Conservation (phyloP, 2,797 vertebrate species). For the Amblyraja radiata region DNA sequence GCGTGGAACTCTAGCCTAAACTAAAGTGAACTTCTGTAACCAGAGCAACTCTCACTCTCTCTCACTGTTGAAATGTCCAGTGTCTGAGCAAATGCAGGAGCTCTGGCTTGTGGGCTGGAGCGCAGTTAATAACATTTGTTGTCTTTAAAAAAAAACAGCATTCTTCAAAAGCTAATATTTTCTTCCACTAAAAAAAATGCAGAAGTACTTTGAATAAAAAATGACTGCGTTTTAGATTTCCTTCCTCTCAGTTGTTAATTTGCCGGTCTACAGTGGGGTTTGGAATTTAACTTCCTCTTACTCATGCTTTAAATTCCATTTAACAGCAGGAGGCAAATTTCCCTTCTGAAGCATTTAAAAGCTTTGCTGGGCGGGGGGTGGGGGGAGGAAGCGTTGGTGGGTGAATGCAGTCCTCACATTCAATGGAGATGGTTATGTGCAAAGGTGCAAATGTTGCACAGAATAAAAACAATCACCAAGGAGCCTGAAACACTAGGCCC, state of each 20-base stretch:
- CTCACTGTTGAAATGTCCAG: neutral
- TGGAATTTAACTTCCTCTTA: neutral
- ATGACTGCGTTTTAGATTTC: neutral
- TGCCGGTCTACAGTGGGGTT: neutral
- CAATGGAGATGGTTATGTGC: neutral
- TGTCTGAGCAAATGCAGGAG: neutral
- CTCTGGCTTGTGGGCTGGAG: neutral
- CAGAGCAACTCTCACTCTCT: neutral
- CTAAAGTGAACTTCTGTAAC: neutral
- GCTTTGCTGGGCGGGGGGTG: neutral
- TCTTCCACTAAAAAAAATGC: neutral
- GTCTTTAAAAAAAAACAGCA: neutral
- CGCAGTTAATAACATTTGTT: neutral
- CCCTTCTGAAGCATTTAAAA: neutral
- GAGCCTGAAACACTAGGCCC: neutral
- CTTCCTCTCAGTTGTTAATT: neutral
- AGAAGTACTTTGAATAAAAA: neutral
- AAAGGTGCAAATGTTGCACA: neutral
- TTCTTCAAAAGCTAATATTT: neutral
- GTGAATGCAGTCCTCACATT: neutral
- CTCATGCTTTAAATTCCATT: neutral
- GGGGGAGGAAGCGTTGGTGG: neutral
- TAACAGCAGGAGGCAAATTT: neutral
- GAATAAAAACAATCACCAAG: neutral
- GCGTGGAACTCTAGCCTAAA: too few relatives aligned